A percentile compares a stretch with the other conserved stretches of the same genome.
phyloP scores from a whole-genome alignment of 2,888 invertebrate genomes.

The Serrognathus titanus region DNA sequence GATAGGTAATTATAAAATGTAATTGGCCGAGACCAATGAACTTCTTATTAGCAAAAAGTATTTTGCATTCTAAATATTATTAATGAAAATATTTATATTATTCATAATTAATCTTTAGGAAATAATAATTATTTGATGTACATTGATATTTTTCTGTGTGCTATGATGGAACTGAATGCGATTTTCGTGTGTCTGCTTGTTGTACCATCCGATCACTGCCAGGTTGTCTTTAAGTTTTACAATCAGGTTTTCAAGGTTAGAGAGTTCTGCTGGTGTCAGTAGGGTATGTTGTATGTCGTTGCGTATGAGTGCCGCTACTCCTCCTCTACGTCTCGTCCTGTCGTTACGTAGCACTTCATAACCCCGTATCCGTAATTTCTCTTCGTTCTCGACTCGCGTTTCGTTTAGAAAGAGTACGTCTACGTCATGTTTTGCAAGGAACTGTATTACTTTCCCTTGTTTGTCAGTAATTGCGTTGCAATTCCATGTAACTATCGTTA shows the following conservation, averaged over 20 bases:
- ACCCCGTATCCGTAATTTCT: slow-evolving; percentile 4
- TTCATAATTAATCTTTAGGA: no score
- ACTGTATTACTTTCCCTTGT: slow-evolving; percentile 11
- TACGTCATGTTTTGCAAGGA: slow-evolving; percentile 11
- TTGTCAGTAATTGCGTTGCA: slow-evolving; percentile 18
- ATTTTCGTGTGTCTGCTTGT: no score
- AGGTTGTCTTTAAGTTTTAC: slow-evolving; percentile 12
- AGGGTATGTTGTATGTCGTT: not conserved
- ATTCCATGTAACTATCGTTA: slow-evolving; percentile 13
- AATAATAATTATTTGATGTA: no score
- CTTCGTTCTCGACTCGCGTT: slow-evolving; percentile 7
- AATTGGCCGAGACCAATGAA: no score
- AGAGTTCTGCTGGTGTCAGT: not conserved
- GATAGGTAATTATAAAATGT: no score
- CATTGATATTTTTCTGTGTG: not conserved
- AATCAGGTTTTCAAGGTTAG: slow-evolving; percentile 11
- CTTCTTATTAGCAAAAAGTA: no score
- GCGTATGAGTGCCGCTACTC: not conserved
- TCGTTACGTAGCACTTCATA: slow-evolving; percentile 1
- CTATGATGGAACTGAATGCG: no score
- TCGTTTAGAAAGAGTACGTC: slow-evolving; percentile 20
- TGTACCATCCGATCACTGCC: slow-evolving; percentile 10
- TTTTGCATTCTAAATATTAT: no score
- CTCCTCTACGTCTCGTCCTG: not conserved
- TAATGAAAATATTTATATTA: no score